phyloP scores from a whole-genome alignment of 2,888 invertebrate species.

The Monopis laevigella region DNA sequence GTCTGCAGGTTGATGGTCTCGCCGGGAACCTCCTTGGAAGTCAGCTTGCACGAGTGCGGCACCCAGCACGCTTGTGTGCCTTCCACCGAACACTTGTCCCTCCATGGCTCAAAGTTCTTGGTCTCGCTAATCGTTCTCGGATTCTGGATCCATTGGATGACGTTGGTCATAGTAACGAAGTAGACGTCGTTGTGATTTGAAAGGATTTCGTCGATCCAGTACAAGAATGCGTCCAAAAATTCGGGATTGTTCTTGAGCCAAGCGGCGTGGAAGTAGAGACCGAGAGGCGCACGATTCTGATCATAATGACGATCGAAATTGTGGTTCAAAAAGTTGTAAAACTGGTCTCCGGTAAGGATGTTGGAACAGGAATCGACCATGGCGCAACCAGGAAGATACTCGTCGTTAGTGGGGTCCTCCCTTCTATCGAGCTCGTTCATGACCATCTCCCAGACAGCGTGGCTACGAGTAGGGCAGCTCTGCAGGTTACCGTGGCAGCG shows the following conservation, averaged over 20 bases:
- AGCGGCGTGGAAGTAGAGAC: slow-evolving; percentile 93
- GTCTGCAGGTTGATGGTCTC: slow-evolving; percentile 94
- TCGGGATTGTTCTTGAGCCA: slow-evolving; percentile 95
- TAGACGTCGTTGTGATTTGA: slow-evolving; percentile 90
- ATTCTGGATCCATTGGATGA: slow-evolving; percentile 95
- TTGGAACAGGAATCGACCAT: slow-evolving; percentile 97
- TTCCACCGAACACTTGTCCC: slow-evolving; percentile 92
- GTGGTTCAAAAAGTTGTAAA: slow-evolving; percentile 93
- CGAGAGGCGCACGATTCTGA: slow-evolving; percentile 88
- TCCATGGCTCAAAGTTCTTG: slow-evolving; percentile 94
- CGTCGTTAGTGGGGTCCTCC: slow-evolving; percentile 90
- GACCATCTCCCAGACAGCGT: slow-evolving; percentile 97
- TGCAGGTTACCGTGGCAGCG: slow-evolving; percentile 93
- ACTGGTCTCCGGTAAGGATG: slow-evolving; percentile 90
- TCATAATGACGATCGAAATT: slow-evolving; percentile 94
- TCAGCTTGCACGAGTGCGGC: slow-evolving; percentile 90
- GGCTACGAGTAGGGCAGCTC: slow-evolving; percentile 90
- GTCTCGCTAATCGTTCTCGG: slow-evolving; percentile 85
- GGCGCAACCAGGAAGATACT: slow-evolving; percentile 89
- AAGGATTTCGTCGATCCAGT: slow-evolving; percentile 91
- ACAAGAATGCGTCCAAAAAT: slow-evolving; percentile 89
- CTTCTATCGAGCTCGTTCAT: slow-evolving; percentile 93
- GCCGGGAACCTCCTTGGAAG: slow-evolving; percentile 92
- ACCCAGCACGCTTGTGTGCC: slow-evolving; percentile 86
- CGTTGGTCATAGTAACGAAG: slow-evolving; percentile 96